phyloP scores from a whole-genome alignment of 2,888 invertebrate species.

The Operophtera brumata region DNA sequence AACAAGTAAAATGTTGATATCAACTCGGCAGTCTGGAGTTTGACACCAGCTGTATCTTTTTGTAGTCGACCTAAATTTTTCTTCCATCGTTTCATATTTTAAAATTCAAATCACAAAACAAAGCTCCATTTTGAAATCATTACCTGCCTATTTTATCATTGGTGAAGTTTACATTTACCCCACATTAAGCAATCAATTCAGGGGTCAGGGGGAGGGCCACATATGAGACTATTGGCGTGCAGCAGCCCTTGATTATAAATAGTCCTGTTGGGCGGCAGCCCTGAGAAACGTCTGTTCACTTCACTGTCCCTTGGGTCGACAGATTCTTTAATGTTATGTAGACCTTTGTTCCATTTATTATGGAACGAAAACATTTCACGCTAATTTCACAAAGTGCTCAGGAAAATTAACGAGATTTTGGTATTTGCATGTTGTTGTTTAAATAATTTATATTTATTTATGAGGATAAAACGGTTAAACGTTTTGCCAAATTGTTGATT shows the following conservation, averaged over 20 bases:
- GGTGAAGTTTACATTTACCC: constrained; percentile 20
- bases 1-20: no score
- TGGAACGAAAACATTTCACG: constrained; percentile 17
- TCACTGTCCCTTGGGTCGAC: constrained; percentile 10
- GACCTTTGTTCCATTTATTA: constrained; percentile 15
- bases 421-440: constrained; percentile 12
- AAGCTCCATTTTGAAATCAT: background rate
- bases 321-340: constrained; percentile 14
- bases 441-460: constrained; percentile 8
- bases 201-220: constrained; percentile 7
- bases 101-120: background rate
- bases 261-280: constrained; percentile 19
- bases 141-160: background rate
- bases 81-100: background rate
- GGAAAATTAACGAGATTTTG: constrained; percentile 13
- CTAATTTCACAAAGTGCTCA: constrained; percentile 21
- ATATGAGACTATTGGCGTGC: constrained; percentile 21
- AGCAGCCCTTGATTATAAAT: constrained; percentile 24
- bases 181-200: constrained; percentile 11
- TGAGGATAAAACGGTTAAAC: constrained; percentile 1
- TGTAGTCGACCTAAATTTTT: no score
- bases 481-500: constrained; percentile 12
- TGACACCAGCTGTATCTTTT: no score
- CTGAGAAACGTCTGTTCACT: constrained; percentile 17
- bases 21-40: no score